Evolutionary conservation across 2,888 invertebrate species (phyloP).

Genomic region (Calephelis perditalis): DNA sequence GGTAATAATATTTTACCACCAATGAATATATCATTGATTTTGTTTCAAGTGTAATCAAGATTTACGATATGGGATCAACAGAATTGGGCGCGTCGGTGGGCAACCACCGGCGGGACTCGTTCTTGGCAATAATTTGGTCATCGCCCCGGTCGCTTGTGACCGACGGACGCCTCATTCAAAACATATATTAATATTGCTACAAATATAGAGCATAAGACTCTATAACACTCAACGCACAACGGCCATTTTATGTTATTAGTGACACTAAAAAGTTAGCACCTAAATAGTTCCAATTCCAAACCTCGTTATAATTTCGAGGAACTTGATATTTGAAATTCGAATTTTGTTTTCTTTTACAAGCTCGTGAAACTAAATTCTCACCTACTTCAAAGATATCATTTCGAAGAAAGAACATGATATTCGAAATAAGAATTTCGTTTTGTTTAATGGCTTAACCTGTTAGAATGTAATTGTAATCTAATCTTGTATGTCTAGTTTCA

Average conservation of each 20-base stretch:
- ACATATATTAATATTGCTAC: conserved; percentile 9
- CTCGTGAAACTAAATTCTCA: too few species aligned
- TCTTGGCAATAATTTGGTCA: conserved; percentile 71
- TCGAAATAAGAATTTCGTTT: too few species aligned
- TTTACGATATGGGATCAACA: conserved; percentile 47
- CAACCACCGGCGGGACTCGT: conserved; percentile 48
- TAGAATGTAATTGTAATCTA: too few species aligned
- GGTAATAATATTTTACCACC: neutral
- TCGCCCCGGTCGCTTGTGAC: conserved; percentile 45
- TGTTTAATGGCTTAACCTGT: too few species aligned
- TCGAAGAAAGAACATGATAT: too few species aligned
- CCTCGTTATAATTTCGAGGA: conserved; percentile 50
- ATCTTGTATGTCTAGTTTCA: too few species aligned
- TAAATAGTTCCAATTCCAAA: conserved; percentile 62
- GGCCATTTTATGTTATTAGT: conserved; percentile 45
- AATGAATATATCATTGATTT: conserved; percentile 39
- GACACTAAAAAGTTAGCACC: conserved; percentile 52
- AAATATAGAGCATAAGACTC: conserved; percentile 1
- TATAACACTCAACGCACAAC: conserved; percentile 17
- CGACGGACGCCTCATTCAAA: conserved; percentile 11
- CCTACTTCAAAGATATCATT: too few species aligned
- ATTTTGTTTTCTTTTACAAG: conserved; percentile 21
- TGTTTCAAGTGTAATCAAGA: conserved; percentile 51
- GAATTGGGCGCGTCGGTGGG: conserved; percentile 35
- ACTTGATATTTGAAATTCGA: conserved; percentile 36